A percentile compares a stretch with the other conserved stretches of the same genome.
Conservation (phyloP, 2,797 vertebrate genomes). For the Melanogrammus aeglefinus region DNA sequence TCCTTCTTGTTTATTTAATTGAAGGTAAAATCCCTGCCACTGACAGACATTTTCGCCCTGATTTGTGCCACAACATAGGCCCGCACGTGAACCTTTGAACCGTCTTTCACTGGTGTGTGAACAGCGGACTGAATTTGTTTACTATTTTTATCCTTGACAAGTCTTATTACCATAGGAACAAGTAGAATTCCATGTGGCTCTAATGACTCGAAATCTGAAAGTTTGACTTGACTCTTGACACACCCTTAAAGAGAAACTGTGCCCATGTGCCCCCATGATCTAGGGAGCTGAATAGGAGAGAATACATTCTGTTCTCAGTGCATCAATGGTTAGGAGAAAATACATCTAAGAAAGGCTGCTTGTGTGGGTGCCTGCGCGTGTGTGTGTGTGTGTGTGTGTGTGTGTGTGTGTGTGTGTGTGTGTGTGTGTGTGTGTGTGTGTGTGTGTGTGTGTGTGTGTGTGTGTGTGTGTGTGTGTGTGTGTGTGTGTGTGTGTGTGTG, state of each 20-base stretch:
- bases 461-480: not conserved
- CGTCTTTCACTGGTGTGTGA: not conserved
- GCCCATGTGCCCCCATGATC: not conserved
- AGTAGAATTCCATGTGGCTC: not conserved
- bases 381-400: not conserved
- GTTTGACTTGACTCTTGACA: not conserved
- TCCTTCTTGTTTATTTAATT: not conserved
- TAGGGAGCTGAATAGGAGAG: not conserved
- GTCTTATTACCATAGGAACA: conserved; percentile 1
- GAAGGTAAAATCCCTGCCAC: not conserved
- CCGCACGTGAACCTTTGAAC: not conserved
- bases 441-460: not conserved
- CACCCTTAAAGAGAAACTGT: not conserved
- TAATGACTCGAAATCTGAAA: not conserved
- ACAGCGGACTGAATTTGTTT: not conserved
- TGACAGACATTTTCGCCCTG: not conserved
- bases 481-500: too few species aligned
- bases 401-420: not conserved
- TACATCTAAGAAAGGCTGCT: not conserved
- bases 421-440: not conserved
- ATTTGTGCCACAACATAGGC: not conserved
- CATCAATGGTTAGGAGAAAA: not conserved
- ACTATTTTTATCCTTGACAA: not conserved
- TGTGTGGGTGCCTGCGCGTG: not conserved
- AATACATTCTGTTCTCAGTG: not conserved